These are phyloP conservation scores for Lutraria rhynchaena DNA, from an alignment of 1,140 invertebrate species.

Conservation along the genomic window DNA sequence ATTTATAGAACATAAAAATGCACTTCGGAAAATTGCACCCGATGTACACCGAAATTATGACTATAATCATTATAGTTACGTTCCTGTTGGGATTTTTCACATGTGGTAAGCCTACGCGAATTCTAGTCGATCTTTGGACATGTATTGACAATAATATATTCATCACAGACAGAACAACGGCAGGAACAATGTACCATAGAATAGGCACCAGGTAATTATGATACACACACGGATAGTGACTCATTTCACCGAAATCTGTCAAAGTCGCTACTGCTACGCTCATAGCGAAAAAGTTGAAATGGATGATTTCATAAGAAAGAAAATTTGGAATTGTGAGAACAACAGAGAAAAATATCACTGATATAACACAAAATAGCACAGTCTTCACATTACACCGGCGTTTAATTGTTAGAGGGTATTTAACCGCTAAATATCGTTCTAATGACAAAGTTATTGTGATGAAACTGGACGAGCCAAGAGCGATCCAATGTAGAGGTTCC, in stretches of 20 bases:
- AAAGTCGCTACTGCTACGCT: constrained; percentile 31
- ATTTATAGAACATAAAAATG: constrained; percentile 57
- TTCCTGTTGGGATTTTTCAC: constrained; percentile 64
- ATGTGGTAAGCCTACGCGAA: constrained; percentile 61
- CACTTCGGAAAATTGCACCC: constrained; percentile 65
- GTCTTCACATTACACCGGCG: constrained; percentile 45
- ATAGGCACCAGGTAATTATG: constrained; percentile 65
- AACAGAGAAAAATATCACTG: constrained; percentile 24
- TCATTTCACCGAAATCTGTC: constrained; percentile 40
- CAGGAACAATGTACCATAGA: constrained; percentile 67
- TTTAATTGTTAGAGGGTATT: constrained; percentile 61
- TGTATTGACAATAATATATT: constrained; percentile 61
- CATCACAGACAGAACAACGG: constrained; percentile 57
- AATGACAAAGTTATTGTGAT: constrained; percentile 63
- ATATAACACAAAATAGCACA: constrained; percentile 38
- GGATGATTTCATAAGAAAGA: constrained; percentile 37
- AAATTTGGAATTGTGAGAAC: constrained; percentile 62
- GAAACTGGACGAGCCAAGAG: constrained; percentile 65
- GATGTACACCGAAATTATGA: constrained; percentile 64
- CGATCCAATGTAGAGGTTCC: constrained; percentile 67
- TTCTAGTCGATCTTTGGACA: constrained; percentile 65
- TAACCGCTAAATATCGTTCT: constrained; percentile 65
- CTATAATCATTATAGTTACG: constrained; percentile 63
- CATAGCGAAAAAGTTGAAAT: constrained; percentile 21
- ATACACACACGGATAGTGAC: constrained; percentile 60